Evolutionary conservation across 2,797 vertebrate genomes (phyloP), one percentile per base, ranked within the genome.

Genomic region (Danio jaintianensis): DNA sequence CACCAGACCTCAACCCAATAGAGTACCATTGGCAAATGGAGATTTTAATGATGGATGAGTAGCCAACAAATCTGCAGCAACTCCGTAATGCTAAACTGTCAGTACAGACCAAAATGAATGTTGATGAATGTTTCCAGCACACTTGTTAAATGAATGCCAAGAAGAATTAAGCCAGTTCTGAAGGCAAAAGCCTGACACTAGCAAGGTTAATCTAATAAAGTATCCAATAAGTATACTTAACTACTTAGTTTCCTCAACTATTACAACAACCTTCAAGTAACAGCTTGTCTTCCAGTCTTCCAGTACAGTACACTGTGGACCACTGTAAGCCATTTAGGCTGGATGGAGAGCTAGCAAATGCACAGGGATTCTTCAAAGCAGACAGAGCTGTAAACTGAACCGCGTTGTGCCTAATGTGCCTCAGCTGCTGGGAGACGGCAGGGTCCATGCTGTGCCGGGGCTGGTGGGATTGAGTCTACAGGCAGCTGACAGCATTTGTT

Each of bases 341-440:
- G 76, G 84, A 90, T 15, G 0, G 18, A 43, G 36, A 47, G 43
- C 15, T 48, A 69, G 72, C 10, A 7, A 20, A 83, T 20, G 75
- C 89, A 85, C 82, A 83, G 88, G 78, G 84, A 55, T 47, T 62
- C 43, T 18, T n/a, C 56, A 76, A 13, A 48, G 18, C 62, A 79
- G 62, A 85, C 81, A 67, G 48, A 88, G 85, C 63, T 81, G 85
- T 85, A 52, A 88, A 91, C 86, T 80, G 58, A 71, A 45, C 82
- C 87, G 81, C 87, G 78, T 79, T 67, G 58, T 78, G 0, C 62
- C 52, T 88, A 89, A 93, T 89, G 78, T 62, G 73, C 86, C 85
- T 86, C 91, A 92, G 89, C 85, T 91, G 93, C 82, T 59, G 77
- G 71, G 81, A 79, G 82, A 67, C 64, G 87, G 85, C 66, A 80